Conservation (phyloP, 2,888 invertebrate genomes). For the Choristoneura rosaceana region DNA sequence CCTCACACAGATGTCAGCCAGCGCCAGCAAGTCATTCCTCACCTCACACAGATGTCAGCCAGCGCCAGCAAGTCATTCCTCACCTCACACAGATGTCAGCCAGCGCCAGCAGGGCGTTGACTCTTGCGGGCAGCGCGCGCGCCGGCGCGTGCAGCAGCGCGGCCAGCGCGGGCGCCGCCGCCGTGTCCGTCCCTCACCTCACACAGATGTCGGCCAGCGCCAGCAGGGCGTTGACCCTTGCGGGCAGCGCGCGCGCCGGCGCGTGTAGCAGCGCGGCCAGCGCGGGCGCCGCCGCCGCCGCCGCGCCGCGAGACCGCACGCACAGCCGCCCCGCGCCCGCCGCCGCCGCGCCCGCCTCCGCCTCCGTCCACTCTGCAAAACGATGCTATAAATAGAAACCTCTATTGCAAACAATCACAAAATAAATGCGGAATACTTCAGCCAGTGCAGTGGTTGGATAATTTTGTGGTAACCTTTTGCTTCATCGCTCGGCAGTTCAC, state of each 20-base stretch:
- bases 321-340: slow-evolving; percentile 85
- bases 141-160: slow-evolving; percentile 79
- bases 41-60: slow-evolving; percentile 75
- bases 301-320: slow-evolving; percentile 87
- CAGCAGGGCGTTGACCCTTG: slow-evolving; percentile 88
- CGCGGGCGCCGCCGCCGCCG: slow-evolving; percentile 87
- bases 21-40: slow-evolving; percentile 73
- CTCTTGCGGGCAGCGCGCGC: slow-evolving; percentile 83
- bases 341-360: slow-evolving; percentile 63
- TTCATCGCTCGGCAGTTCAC: no score
- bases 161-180: slow-evolving; percentile 87
- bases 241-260: slow-evolving; percentile 74
- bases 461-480: no score
- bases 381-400: neutral
- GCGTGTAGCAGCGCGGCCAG: slow-evolving; percentile 85
- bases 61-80: slow-evolving; percentile 52
- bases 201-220: slow-evolving; percentile 87
- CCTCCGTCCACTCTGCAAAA: slow-evolving; percentile 46
- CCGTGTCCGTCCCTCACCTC: slow-evolving; percentile 56
- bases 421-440: no score
- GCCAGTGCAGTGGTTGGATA: no score
- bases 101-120: slow-evolving; percentile 88
- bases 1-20: slow-evolving; percentile 53
- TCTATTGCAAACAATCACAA: no score
- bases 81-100: slow-evolving; percentile 83